phyloP scores from a whole-genome alignment of 2,113 vertebrate genomes.

The Eulemur macaco region DNA sequence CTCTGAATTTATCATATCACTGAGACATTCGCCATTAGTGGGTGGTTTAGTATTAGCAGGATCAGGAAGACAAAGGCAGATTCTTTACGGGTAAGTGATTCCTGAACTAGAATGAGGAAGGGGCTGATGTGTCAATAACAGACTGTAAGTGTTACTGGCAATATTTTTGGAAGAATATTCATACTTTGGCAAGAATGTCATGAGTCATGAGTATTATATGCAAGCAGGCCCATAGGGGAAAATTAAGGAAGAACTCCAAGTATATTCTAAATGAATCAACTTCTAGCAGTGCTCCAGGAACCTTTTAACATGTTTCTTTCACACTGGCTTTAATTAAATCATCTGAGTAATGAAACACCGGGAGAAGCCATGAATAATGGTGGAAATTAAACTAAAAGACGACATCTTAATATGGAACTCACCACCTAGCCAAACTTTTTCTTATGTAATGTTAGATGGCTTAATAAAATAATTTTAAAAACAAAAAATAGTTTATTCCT shows the following conservation, averaged over 20 bases:
- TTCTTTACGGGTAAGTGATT: background rate
- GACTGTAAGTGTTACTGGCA: background rate
- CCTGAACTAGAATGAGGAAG: background rate
- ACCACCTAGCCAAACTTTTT: background rate
- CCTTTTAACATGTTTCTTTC: conserved; percentile 5
- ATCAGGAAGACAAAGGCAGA: background rate
- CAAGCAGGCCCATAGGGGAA: conserved; percentile 20
- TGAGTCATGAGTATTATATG: conserved; percentile 20
- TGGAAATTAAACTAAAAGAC: conserved; percentile 34
- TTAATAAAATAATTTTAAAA: background rate
- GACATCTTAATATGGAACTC: background rate
- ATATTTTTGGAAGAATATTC: conserved; percentile 22
- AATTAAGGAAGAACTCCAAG: conserved; percentile 39
- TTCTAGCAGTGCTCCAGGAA: background rate
- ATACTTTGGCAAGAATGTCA: conserved; percentile 30
- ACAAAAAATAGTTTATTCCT: background rate
- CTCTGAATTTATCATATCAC: background rate
- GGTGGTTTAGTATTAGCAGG: background rate
- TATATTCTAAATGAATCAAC: conserved; percentile 11
- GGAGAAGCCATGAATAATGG: background rate
- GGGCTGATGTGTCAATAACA: background rate
- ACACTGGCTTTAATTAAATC: conserved; percentile 44
- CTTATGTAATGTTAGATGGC: background rate
- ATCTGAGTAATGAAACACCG: background rate
- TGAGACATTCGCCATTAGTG: background rate